Conservation (phyloP, 2,888 invertebrate genomes). For the Lottia scabra region DNA sequence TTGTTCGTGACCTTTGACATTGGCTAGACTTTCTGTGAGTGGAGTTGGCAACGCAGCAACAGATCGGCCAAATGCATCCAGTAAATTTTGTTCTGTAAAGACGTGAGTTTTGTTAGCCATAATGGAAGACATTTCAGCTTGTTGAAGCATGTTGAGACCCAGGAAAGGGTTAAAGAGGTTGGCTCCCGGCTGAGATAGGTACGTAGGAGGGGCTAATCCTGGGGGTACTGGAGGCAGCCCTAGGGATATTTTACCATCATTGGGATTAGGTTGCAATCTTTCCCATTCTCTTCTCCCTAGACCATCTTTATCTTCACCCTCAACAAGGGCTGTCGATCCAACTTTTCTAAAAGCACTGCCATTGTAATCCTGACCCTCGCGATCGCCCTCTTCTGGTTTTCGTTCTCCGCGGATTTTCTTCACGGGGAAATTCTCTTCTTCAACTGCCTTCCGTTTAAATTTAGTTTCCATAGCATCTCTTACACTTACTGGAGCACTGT, state of each 20-base stretch:
- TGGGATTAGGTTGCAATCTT: slow-evolving; percentile 8
- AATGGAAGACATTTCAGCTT: neutral
- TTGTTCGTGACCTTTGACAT: slow-evolving; percentile 30
- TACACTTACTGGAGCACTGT: neutral
- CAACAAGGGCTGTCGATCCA: slow-evolving; percentile 33
- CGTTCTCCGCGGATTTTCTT: neutral
- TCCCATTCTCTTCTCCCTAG: neutral
- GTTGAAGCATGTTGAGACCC: slow-evolving; percentile 8
- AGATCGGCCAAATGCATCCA: slow-evolving; percentile 8
- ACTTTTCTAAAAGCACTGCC: slow-evolving; percentile 63
- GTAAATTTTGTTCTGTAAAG: slow-evolving; percentile 27
- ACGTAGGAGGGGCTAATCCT: slow-evolving; percentile 11
- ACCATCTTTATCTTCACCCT: slow-evolving; percentile 4
- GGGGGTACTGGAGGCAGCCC: slow-evolving; percentile 27
- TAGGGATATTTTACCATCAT: slow-evolving; percentile 9
- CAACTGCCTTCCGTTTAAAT: neutral
- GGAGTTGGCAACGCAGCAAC: slow-evolving; percentile 21
- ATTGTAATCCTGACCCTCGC: slow-evolving; percentile 7
- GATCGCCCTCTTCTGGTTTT: neutral
- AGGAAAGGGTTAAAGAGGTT: slow-evolving; percentile 15
- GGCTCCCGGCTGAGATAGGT: slow-evolving; percentile 11
- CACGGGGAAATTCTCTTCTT: neutral
- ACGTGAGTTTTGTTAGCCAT: slow-evolving; percentile 8
- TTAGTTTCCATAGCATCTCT: neutral
- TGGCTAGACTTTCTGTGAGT: slow-evolving; percentile 39